Base-by-base conservation (phyloP, 1,140 invertebrate genomes). In the Caenorhabditis briggsae region DNA sequence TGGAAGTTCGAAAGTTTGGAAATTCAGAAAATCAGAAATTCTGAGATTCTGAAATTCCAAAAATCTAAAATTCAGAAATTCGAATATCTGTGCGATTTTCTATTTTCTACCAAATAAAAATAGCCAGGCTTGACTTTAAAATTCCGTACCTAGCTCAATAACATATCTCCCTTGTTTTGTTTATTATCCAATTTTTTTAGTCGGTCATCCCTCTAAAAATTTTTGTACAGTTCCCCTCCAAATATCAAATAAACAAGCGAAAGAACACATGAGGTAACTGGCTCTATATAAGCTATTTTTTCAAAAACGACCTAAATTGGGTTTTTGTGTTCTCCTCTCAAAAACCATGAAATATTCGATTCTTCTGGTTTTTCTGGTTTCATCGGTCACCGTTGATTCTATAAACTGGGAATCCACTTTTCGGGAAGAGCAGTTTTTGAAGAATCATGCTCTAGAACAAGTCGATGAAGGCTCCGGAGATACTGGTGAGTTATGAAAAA, bases 181-280 rank as follows among this genome's bases (percentile, higher is more conserved):
- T 65, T 65, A 65, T 65, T 33, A 14, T 33, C 61, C 23, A 33
- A 33, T 33, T 65, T 65, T 33, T 65, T 65, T 65, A 41, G 61
- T 65, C 33, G 61, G 25, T 41, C 18, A 65, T 25, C 33, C 8
- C 50, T n/a, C n/a, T n/a, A n/a, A n/a, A n/a, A 33, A 8, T 53
- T 53, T 53, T 41, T 65, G 61, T 65, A 65, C 61, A 65, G 61
- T 65, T 65, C 56, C 3, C 33, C 61, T 65, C 61, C 33, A 65
- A 41, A 65, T 33, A 65, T 65, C 61, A 65, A 65, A 65, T 16
- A 65, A 65, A 65, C 58, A 59, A 25, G 58, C 12, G 9, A 9
- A 2, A 18, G 25, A 65, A 65, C 11, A 11, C 50, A 11, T 53
- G 33, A 33, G 33, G 33, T 33, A 33, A 2, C 33, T 33, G 33